Percentiles rank a stretch among this genome's conserved stretches.
Evolutionary conservation across 2,113 vertebrate species (phyloP).

Genomic region (Echinops telfairi): DNA sequence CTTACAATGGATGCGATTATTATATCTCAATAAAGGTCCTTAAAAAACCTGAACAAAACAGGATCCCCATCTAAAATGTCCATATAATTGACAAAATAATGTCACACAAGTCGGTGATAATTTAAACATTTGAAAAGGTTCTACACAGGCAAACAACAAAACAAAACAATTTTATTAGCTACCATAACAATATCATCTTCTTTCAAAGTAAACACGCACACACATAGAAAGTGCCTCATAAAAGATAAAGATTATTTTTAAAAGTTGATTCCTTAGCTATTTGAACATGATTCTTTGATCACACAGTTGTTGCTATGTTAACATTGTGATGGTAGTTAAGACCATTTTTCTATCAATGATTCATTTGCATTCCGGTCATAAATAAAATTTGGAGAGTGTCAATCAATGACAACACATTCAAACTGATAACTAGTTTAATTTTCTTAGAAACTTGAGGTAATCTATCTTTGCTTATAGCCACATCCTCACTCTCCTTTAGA

Average conservation of each 20-base stretch:
- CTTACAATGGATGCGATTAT: neutral
- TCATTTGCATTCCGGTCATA: conserved; percentile 10
- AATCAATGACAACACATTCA: conserved; percentile 55
- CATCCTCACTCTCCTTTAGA: conserved; percentile 43
- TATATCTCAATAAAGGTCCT: neutral
- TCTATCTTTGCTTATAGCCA: conserved; percentile 64
- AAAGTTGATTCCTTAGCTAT: neutral
- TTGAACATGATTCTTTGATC: neutral
- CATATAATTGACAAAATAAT: neutral
- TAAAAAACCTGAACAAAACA: neutral
- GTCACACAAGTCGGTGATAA: neutral
- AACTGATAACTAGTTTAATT: conserved; percentile 68
- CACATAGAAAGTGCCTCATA: neutral
- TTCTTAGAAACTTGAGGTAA: conserved; percentile 63
- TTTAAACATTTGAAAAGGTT: neutral
- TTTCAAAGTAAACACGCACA: neutral
- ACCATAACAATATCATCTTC: neutral
- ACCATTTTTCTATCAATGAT: conserved; percentile 18
- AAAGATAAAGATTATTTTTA: neutral
- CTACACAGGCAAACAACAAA: neutral
- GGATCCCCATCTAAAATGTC: neutral
- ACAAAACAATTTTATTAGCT: neutral
- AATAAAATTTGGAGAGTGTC: conserved; percentile 33
- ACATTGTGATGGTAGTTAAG: neutral
- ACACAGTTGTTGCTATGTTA: neutral